Base-by-base conservation (phyloP, 2,113 vertebrate species). In the Cettia cetti region DNA sequence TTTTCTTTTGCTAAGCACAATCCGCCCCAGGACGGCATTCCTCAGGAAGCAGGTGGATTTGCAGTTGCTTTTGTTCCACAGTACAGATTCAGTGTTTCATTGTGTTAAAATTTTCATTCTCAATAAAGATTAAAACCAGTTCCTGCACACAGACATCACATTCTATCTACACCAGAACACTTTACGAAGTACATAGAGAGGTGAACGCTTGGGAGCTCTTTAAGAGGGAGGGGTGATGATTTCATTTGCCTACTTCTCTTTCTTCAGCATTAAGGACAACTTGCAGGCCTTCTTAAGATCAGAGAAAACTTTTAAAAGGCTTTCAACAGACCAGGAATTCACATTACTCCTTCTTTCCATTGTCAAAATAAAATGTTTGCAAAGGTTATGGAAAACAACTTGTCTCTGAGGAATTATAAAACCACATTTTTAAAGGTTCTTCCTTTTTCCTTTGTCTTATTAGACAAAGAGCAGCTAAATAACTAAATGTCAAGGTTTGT, bases 321-420 rank as follows among this genome's bases (percentile, higher is more conserved):
- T 90, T 93, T 47, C 33, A 49, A 50, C 30, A 59, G 27, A 15
- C 47, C 68, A 70, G 35, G 54, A 92, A 35, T 81, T 86, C 68
- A 88, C 42, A n/a, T 42, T 78, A 77, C 81, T 90, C 26, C 35
- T 70, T 77, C 59, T 69, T 87, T 88, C 44, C 74, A 50, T 74
- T 88, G 63, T 87, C 90, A 91, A 95, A 84, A 89, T 71, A 83
- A 88, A 85, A 69, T 70, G 42, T 90, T 90, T 92, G 71, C 66
- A 95, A 96, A 97, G 90, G 87, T 96, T 93, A 94, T 88, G 52
- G 68, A 93, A 96, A 97, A 86, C 60, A 86, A 56, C 56, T 90
- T 75, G 76, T 70, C 87, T 93, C 92, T 33, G n/a, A 92, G 60
- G 71, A 83, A 90, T 88, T 93, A 78, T 65, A 81, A 86, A 91